These are phyloP conservation scores for Crax fasciolata DNA, from an alignment of 2,797 vertebrate genomes.

Conservation along the genomic window DNA sequence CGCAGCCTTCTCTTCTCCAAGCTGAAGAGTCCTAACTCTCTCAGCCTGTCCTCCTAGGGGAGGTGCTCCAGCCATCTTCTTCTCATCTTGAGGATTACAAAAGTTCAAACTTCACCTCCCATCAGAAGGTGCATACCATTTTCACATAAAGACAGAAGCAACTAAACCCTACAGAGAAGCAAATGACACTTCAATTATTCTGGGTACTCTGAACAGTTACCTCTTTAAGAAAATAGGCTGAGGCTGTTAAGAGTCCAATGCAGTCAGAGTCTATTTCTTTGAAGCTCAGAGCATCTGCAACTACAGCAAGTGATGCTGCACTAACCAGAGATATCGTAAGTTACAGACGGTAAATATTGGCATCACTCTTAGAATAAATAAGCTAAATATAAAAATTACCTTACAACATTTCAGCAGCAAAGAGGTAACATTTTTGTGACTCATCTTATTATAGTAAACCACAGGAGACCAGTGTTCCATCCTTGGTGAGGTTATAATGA, in stretches of 20 bases:
- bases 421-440: conserved; percentile 53
- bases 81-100: neutral
- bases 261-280: neutral
- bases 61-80: too few relatives aligned
- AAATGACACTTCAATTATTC: neutral
- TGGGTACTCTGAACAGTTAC: neutral
- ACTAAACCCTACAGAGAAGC: neutral
- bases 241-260: neutral
- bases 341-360: neutral
- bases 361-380: conserved; percentile 9
- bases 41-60: too few relatives aligned
- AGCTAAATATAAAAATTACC: conserved; percentile 37
- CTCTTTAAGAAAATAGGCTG: neutral
- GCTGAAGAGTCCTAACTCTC: too few relatives aligned
- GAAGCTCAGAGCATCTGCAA: neutral
- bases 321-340: neutral
- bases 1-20: too few relatives aligned
- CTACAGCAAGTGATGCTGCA: neutral
- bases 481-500: conserved; percentile 42
- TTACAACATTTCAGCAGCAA: neutral
- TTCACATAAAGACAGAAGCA: neutral
- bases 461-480: conserved; percentile 45
- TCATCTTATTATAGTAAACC: conserved; percentile 44
- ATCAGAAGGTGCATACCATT: neutral
- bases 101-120: neutral